Conservation (phyloP, 2,797 vertebrate species). For the Sebastes cheni region DNA sequence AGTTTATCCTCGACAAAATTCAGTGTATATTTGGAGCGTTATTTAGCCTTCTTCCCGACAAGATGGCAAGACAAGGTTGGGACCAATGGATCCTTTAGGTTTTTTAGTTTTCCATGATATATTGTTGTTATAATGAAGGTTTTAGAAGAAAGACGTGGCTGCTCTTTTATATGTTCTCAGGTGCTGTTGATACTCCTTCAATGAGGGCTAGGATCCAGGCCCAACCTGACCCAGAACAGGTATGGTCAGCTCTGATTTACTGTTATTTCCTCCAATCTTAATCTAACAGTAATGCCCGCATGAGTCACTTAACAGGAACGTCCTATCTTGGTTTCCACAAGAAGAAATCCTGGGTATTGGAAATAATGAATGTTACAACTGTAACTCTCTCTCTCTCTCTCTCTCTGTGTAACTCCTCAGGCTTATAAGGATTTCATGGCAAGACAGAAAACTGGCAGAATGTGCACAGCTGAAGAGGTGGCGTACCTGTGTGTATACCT, state of each 20-base stretch:
- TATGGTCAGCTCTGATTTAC: conserved; percentile 50
- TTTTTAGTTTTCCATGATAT: not conserved
- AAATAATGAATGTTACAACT: not conserved
- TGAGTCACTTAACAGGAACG: not conserved
- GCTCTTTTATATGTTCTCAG: conserved; percentile 68
- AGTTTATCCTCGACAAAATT: no score
- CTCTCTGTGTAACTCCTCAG: conserved; percentile 71
- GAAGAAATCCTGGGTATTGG: not conserved
- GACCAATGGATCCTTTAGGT: no score
- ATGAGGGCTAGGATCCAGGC: conserved; percentile 90
- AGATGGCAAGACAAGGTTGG: no score
- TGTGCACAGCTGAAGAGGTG: conserved; percentile 88
- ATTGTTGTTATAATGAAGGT: not conserved
- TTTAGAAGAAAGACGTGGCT: not conserved
- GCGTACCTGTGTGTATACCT: conserved; percentile 93
- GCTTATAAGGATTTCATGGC: conserved; percentile 68
- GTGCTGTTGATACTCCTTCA: conserved; percentile 94
- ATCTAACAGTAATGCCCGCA: not conserved
- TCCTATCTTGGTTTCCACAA: not conserved
- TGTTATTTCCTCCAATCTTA: not conserved
- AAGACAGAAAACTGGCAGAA: no score
- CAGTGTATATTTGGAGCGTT: no score
- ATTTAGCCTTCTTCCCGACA: no score
- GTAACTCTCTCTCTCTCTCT: not conserved
- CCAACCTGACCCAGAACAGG: conserved; percentile 90